Conservation (phyloP, 2,888 invertebrate species). For the Coremacera marginata region DNA sequence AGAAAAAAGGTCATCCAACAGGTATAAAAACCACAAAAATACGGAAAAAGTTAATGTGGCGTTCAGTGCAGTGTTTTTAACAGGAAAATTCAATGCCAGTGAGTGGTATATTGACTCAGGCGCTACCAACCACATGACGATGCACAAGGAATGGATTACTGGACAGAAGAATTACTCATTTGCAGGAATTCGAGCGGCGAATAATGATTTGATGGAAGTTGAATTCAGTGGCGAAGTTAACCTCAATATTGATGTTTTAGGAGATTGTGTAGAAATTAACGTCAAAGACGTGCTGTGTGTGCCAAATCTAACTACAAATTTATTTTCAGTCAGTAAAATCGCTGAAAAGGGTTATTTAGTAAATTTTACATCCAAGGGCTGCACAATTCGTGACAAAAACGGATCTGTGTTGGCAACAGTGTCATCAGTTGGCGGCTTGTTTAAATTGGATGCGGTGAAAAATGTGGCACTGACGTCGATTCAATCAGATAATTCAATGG, state of each 20-base stretch:
- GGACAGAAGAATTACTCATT: background rate
- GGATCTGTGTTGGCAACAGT: slow-evolving; percentile 31
- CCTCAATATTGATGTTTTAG: slow-evolving; percentile 31
- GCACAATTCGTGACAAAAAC: slow-evolving; percentile 15
- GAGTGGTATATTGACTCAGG: background rate
- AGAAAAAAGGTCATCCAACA: background rate
- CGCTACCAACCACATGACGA: background rate
- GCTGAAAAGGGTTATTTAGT: slow-evolving; percentile 20
- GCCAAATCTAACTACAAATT: slow-evolving; percentile 45
- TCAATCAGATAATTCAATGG: background rate
- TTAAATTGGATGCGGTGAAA: no score
- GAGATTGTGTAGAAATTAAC: no score
- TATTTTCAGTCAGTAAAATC: slow-evolving; percentile 46
- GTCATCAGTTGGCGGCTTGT: no score
- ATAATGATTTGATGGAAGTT: slow-evolving; percentile 39
- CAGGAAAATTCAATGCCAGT: background rate
- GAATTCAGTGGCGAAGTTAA: slow-evolving; percentile 36
- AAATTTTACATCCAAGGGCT: slow-evolving; percentile 6
- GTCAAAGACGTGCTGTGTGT: no score
- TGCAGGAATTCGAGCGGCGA: slow-evolving; percentile 35
- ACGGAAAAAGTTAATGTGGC: no score
- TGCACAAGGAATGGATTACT: background rate
- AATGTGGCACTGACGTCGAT: slow-evolving; percentile 34
- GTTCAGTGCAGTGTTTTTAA: background rate
- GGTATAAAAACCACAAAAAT: no score